Base-by-base conservation (phyloP, 2,797 vertebrate genomes). In the Hippopotamyrus pictus region DNA sequence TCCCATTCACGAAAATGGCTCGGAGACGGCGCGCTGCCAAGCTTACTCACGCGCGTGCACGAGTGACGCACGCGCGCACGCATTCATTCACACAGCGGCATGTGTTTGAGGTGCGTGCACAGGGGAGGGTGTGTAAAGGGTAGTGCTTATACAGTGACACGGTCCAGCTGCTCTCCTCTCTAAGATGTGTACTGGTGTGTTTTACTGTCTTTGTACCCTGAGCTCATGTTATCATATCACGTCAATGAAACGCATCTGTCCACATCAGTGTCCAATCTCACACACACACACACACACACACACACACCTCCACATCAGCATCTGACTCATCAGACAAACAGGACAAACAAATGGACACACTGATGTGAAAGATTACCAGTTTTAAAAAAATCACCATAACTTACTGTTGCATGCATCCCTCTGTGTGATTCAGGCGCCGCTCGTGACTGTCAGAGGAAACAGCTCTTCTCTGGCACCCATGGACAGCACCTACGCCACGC, bases 371-470 rank as follows among this genome's bases (percentile, higher is more conserved):
- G 69, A 76, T 41, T 17, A 19, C 12, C 33, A 17, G 69, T 73
- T 73, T 73, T 0, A 84, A 85, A 93, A 93, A 94, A 95, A 93
- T 89, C 92, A 89, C 93, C 92, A 94, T 69, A 94, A 98, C 97
- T 98, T 97, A 99, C 97, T 96, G 97, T 97, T 94, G 97, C 96
- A 96, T 96, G 96, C 97, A 98, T 98, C 93, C 95, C 97, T 95
- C 95, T 95, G 91, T 95, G 94, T 97, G 96, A 97, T 97, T 96
- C 96, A 97, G 95, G 94, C 95, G 95, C 93, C 92, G 95, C 94
- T 95, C 93, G 91, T 95, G 94, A 94, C 93, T 93, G 91, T 90
- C 93, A 91, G 90, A 87, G 76, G 51, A 59, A 88, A 91, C 88
- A 62, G 48, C 33, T 59, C 46, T n/a, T 84, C 93, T 89, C 89